phyloP scores from a whole-genome alignment of 2,113 vertebrate species.

The Naja naja region DNA sequence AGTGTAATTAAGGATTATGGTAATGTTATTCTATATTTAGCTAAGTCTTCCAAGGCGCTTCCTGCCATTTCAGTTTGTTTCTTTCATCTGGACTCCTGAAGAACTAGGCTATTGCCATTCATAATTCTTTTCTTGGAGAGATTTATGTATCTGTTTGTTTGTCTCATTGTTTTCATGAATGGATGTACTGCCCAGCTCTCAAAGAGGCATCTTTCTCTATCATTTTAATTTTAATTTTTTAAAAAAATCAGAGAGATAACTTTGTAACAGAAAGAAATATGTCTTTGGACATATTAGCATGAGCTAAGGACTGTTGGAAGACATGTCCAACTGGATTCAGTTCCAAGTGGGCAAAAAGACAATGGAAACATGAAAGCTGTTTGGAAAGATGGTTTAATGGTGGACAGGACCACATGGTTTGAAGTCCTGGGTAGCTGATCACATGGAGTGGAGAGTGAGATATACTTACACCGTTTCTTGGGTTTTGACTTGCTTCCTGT shows the following conservation, averaged over 20 bases:
- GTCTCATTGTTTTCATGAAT: background rate
- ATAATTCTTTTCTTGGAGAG: background rate
- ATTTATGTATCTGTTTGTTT: background rate
- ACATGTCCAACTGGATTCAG: too few species aligned
- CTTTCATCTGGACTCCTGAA: background rate
- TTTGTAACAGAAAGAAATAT: background rate
- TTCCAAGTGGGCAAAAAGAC: too few species aligned
- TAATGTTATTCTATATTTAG: background rate
- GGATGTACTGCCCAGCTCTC: background rate
- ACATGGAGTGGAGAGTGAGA: too few species aligned
- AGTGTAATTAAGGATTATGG: background rate
- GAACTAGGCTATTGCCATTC: background rate
- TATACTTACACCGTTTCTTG: too few species aligned
- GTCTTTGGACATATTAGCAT: background rate
- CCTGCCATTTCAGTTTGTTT: background rate
- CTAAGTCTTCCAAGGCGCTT: background rate
- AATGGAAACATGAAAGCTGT: too few species aligned
- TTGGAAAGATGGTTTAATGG: too few species aligned
- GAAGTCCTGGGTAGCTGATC: too few species aligned
- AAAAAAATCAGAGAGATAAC: background rate
- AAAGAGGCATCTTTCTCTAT: background rate
- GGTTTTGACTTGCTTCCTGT: too few species aligned
- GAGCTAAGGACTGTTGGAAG: background rate
- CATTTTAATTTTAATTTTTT: background rate
- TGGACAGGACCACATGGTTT: too few species aligned